These are phyloP conservation scores for Cheilosia vulpina DNA, from an alignment of 2,888 invertebrate genomes.

Conservation along the genomic window DNA sequence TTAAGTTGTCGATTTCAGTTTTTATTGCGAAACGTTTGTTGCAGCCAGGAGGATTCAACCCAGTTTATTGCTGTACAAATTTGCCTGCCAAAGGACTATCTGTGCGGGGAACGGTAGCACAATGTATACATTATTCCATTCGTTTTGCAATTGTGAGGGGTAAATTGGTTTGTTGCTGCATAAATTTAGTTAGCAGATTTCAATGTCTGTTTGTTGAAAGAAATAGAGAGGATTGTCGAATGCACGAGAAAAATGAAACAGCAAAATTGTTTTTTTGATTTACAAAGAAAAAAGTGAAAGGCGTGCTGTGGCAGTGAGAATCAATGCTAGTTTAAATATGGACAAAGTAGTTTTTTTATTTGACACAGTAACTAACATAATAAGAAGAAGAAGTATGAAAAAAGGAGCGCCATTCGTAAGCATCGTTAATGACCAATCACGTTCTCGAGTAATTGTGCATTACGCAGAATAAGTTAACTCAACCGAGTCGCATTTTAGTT, in stretches of 20 bases:
- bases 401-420: too few species aligned
- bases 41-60: not conserved
- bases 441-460: too few species aligned
- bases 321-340: too few species aligned
- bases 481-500: too few species aligned
- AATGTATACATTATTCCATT: slow-evolving; percentile 54
- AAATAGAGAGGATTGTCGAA: slow-evolving; percentile 49
- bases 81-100: slow-evolving; percentile 27
- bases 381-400: too few species aligned
- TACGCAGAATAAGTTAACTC: too few species aligned
- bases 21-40: slow-evolving; percentile 15
- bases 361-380: too few species aligned
- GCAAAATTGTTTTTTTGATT: not conserved
- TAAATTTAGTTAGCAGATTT: slow-evolving; percentile 69
- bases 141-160: slow-evolving; percentile 56
- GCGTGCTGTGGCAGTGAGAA: too few species aligned
- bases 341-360: too few species aligned
- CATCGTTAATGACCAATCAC: too few species aligned
- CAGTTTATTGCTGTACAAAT: slow-evolving; percentile 15
- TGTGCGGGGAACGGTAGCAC: slow-evolving; percentile 32
- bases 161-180: slow-evolving; percentile 69
- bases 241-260: not conserved
- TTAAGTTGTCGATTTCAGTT: slow-evolving; percentile 72
- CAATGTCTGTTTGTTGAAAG: slow-evolving; percentile 52
- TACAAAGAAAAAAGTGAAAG: not conserved